Percentiles rank a stretch among this genome's conserved stretches.
Conservation (phyloP, 2,888 invertebrate species). For the Drosophila nr. perissopoda region DNA sequence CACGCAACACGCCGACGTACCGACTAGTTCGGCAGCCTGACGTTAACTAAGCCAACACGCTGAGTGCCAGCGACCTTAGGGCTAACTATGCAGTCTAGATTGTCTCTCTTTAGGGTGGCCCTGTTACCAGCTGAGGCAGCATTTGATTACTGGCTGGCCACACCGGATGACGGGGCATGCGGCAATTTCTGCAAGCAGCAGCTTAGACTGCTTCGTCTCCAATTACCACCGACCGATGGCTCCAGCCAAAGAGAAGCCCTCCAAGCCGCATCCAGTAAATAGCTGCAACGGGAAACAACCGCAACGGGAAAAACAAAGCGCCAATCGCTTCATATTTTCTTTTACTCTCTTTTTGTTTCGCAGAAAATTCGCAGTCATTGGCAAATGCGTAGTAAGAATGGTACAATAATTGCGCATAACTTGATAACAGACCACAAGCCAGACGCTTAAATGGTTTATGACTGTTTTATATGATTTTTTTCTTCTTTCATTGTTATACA, state of each 20-base stretch:
- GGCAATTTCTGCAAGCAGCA: slow-evolving; percentile 8
- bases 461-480: background rate
- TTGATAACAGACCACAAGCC: background rate
- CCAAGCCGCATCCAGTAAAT: slow-evolving; percentile 54
- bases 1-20: slow-evolving; percentile 25
- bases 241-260: slow-evolving; percentile 66
- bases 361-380: slow-evolving; percentile 34
- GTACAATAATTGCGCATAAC: background rate
- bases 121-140: slow-evolving; percentile 22
- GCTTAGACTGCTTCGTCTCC: slow-evolving; percentile 46
- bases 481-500: background rate
- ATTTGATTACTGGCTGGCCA: slow-evolving; percentile 48
- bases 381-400: slow-evolving; percentile 22
- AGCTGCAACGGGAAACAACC: slow-evolving; percentile 50
- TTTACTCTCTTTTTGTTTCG: slow-evolving; percentile 57
- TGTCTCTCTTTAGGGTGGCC: slow-evolving; percentile 44
- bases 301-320: slow-evolving; percentile 44
- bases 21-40: slow-evolving; percentile 60
- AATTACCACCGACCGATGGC: slow-evolving; percentile 42
- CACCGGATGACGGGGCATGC: slow-evolving; percentile 9
- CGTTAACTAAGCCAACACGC: slow-evolving; percentile 50
- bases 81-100: slow-evolving; percentile 22
- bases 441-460: background rate
- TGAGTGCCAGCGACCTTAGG: slow-evolving; percentile 21
- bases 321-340: slow-evolving; percentile 30